A percentile compares a stretch with the other conserved stretches of the same genome.
phyloP scores from a whole-genome alignment of 23 tunicate genomes.

The Phallusia fumigata region DNA sequence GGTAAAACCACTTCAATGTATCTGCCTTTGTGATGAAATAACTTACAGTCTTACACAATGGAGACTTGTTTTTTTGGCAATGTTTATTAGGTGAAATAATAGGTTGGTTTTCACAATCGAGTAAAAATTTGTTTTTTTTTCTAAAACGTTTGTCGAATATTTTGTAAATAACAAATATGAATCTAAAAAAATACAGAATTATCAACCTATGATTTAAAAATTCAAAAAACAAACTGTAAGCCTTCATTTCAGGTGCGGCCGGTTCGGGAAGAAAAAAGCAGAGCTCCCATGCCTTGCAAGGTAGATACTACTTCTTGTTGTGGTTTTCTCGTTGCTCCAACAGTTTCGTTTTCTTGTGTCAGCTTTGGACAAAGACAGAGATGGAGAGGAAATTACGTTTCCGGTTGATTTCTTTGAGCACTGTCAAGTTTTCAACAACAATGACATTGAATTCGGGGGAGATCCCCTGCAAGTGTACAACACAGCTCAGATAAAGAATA shows the following conservation, averaged over 20 bases:
- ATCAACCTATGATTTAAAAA: too few relatives aligned
- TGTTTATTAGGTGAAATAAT: not conserved
- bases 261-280: constrained; percentile 1
- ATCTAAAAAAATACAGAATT: too few relatives aligned
- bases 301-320: not conserved
- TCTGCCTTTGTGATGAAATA: too few relatives aligned
- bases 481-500: constrained; percentile 72
- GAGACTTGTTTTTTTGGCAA: too few relatives aligned
- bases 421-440: constrained; percentile 65
- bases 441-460: constrained; percentile 86
- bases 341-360: not conserved
- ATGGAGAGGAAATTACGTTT: constrained; percentile 31
- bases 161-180: not conserved
- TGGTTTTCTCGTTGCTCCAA: too few relatives aligned
- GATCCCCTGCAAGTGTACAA: constrained; percentile 87
- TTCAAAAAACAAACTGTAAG: not conserved
- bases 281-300: not conserved
- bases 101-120: not conserved
- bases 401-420: constrained; percentile 92
- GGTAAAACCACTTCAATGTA: constrained; percentile 6
- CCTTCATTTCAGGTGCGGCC: not conserved
- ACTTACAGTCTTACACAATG: too few relatives aligned
- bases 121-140: not conserved
- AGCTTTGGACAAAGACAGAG: constrained; percentile 27
- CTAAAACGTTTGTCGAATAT: not conserved